These are phyloP conservation scores for Hormiphora californensis DNA, from an alignment of 37 sponge, comb jelly and placozoan species.

Conservation along the genomic window DNA sequence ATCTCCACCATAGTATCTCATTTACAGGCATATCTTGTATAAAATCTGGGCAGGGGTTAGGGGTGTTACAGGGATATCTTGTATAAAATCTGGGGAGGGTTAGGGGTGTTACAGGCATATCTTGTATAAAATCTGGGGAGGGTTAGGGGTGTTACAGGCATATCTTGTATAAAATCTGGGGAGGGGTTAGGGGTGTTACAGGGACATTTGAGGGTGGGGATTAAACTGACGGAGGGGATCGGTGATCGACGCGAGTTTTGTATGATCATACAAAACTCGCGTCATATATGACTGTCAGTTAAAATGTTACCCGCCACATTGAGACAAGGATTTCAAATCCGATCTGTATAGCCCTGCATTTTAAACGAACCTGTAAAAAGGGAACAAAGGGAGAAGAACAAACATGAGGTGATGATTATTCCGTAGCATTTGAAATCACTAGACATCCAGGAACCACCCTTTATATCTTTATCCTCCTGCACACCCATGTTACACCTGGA, in stretches of 20 bases:
- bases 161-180: neutral
- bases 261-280: too few relatives aligned
- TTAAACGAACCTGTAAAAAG: neutral
- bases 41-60: neutral
- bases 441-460: too few relatives aligned
- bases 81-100: neutral
- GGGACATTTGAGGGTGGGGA: too few relatives aligned
- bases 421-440: neutral
- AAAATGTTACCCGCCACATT: too few relatives aligned
- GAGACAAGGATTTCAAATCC: neutral
- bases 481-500: too few relatives aligned
- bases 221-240: too few relatives aligned
- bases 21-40: neutral
- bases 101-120: neutral
- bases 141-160: neutral
- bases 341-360: neutral
- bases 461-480: too few relatives aligned
- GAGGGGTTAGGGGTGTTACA: neutral
- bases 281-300: too few relatives aligned
- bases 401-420: slow-evolving; percentile 10
- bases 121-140: slow-evolving; percentile 9
- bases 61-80: neutral
- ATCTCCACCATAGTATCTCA: slow-evolving; percentile 20
- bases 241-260: too few relatives aligned
- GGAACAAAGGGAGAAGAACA: slow-evolving; percentile 19